A percentile compares a stretch with the other conserved stretches of the same genome.
Conservation (phyloP, 1,140 invertebrate genomes). For the Bilobella aurantiaca region DNA sequence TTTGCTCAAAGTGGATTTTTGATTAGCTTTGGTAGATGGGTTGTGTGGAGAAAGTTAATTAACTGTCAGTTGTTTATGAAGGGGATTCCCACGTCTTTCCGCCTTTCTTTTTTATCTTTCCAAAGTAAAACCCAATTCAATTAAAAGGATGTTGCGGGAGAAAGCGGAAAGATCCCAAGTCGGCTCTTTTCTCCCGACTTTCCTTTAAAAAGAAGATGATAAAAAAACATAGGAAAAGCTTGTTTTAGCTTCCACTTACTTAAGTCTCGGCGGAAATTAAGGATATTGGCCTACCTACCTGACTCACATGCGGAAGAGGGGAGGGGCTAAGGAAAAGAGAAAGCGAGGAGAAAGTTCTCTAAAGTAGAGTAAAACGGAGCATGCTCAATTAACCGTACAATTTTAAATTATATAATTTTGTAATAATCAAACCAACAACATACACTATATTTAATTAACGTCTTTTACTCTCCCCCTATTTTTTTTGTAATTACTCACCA, state of each 20-base stretch:
- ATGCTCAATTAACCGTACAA: too few species aligned
- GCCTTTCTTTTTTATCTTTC: background rate
- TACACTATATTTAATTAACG: too few species aligned
- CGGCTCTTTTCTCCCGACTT: background rate
- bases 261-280: background rate
- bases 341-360: too few species aligned
- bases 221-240: background rate
- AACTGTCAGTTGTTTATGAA: background rate
- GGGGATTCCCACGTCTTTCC: background rate
- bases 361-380: too few species aligned
- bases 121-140: background rate
- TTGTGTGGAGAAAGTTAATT: background rate
- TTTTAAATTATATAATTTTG: too few species aligned
- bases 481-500: too few species aligned
- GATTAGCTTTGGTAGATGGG: background rate
- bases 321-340: too few species aligned
- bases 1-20: too few species aligned
- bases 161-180: background rate
- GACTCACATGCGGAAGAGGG: background rate
- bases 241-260: background rate
- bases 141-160: background rate
- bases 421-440: too few species aligned
- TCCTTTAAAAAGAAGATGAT: background rate
- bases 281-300: background rate
- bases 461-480: too few species aligned